Conservation (phyloP, 92 coral and sea anemone genomes). For the Phenganax marumi region DNA sequence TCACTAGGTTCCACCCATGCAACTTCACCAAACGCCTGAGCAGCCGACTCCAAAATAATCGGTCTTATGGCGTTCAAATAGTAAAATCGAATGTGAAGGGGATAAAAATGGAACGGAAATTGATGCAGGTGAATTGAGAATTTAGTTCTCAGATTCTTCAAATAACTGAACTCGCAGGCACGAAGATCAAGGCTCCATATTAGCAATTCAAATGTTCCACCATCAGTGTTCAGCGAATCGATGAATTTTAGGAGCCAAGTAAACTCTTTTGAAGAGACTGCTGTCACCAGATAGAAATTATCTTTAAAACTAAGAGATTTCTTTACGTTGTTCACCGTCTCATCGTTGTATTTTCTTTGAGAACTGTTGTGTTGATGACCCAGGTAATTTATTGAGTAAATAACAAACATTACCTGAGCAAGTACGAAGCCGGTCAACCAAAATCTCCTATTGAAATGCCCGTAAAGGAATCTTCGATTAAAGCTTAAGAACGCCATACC, state of each 20-base stretch:
- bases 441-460: too few species aligned
- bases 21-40: constrained; percentile 1
- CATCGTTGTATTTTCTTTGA: too few species aligned
- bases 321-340: too few species aligned
- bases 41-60: neutral
- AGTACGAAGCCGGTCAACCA: too few species aligned
- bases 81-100: neutral
- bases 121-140: neutral
- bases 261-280: neutral
- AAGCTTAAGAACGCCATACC: too few species aligned
- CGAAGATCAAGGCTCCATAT: too few species aligned
- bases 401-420: too few species aligned
- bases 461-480: too few species aligned
- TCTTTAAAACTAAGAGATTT: neutral
- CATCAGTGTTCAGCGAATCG: neutral
- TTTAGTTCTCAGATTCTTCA: neutral
- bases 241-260: neutral
- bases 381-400: too few species aligned
- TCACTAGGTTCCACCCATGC: neutral
- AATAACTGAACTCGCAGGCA: neutral
- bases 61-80: too few species aligned
- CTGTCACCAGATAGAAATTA: constrained; percentile 2
- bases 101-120: neutral
- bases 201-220: constrained; percentile 6
- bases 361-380: too few species aligned